Evolutionary conservation across 2,797 vertebrate species (phyloP), one percentile per base, ranked within the genome.

Genomic region (Galago senegalensis): DNA sequence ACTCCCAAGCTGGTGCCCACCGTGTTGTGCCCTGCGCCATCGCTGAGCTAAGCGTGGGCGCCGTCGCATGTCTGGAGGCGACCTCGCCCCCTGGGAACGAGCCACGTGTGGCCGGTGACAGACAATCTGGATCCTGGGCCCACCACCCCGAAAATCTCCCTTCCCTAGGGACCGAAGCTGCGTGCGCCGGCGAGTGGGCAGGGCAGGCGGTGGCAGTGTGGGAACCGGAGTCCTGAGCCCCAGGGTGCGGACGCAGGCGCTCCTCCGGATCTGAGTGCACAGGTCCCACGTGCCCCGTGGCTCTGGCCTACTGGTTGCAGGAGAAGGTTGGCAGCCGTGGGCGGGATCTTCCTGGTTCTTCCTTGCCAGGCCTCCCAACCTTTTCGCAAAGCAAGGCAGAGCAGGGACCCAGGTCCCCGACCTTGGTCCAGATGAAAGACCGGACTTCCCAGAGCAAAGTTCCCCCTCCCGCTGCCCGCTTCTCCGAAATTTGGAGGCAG

Each of bases 401-500:
- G 20, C 25, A 0, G 40, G 21, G 53, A 21, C 77, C 29, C n/a
- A 56, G 61, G 29, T 40, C 21, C 84, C 43, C 7, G 60, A 77
- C 76, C 77, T 49, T 60, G 58, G 37, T 14, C 63, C 63, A 29
- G 2, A 0, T 27, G n/a, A 67, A 34, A 34, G 84, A 85, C 80
- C 7, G 56, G 29, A 29, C 76, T 56, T 58, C 20, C 31, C 56
- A 20, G 60, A 46, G 86, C 63, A 37, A 84, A 93, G 83, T 31
- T 65, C 65, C 29, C 16, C 37, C 21, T 75, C 37, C 63, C 46
- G 2, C 63, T n/a, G 7, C 27, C 34, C 20, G 5, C 43, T 95
- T 93, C 70, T 85, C 70, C 5, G 87, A 97, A 97, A 87, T 91
- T 29, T 75, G 43, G 91, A 53, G 63, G 75, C 60, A 20, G 81